phyloP scores from a whole-genome alignment of 2,797 vertebrate species.

The Sebastes wilsoni region DNA sequence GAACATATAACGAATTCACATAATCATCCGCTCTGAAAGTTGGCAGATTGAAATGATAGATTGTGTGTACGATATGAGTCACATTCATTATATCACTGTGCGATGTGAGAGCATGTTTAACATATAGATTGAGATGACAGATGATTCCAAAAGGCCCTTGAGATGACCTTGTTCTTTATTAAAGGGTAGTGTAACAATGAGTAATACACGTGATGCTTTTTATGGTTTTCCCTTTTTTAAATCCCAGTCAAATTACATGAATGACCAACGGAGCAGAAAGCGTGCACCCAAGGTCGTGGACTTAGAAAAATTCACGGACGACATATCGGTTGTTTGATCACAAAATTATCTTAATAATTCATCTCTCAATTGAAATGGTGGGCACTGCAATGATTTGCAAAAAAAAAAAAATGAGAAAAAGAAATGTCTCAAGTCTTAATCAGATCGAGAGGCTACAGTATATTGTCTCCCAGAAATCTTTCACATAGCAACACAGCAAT shows the following conservation, averaged over 20 bases:
- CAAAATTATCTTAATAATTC: constrained; percentile 53
- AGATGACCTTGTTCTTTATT: constrained; percentile 80
- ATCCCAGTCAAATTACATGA: constrained; percentile 61
- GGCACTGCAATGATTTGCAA: constrained; percentile 43
- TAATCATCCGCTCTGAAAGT: neutral
- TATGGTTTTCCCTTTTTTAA: constrained; percentile 68
- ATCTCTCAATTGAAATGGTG: constrained; percentile 42
- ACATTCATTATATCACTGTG: neutral
- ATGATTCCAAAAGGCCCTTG: constrained; percentile 65
- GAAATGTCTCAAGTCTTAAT: constrained; percentile 55
- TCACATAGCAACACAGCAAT: constrained; percentile 71
- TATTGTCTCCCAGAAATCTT: constrained; percentile 74
- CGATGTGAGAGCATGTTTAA: neutral
- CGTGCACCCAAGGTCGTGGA: constrained; percentile 42
- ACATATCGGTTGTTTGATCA: constrained; percentile 60
- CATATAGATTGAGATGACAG: constrained; percentile 41
- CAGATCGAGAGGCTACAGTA: constrained; percentile 74
- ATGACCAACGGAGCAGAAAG: constrained; percentile 51
- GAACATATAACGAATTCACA: neutral
- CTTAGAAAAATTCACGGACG: constrained; percentile 73
- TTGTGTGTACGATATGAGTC: neutral
- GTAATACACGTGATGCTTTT: constrained; percentile 75
- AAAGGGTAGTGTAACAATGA: constrained; percentile 79
- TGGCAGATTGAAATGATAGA: neutral
- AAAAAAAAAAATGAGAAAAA: constrained; percentile 24